Conservation (phyloP, 2,888 invertebrate species). For the Pollenia labialis region DNA sequence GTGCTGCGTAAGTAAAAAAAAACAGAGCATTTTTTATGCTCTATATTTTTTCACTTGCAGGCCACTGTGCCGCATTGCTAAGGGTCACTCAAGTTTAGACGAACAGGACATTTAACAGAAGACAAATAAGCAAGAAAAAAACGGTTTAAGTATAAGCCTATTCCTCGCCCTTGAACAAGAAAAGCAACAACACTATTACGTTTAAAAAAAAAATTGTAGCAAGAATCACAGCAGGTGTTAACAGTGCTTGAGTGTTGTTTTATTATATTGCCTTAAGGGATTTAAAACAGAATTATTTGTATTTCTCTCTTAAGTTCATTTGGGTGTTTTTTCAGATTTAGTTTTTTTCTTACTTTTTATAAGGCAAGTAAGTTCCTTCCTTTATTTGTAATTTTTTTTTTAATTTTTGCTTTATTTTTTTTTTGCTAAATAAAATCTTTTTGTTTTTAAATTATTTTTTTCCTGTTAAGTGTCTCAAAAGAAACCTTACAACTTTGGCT, state of each 20-base stretch:
- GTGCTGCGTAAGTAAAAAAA: not conserved
- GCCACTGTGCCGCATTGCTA: not conserved
- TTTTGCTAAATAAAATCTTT: constrained; percentile 51
- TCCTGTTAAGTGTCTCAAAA: constrained; percentile 49
- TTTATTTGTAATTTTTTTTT: constrained; percentile 36
- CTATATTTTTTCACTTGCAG: too few relatives aligned
- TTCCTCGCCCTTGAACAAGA: not conserved
- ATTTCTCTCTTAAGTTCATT: constrained; percentile 34
- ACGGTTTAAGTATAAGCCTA: constrained; percentile 8
- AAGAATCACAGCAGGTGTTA: constrained; percentile 73
- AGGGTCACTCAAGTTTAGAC: constrained; percentile 25
- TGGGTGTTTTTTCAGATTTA: constrained; percentile 8
- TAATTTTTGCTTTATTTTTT: constrained; percentile 46
- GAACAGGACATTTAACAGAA: not conserved
- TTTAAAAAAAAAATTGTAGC: constrained; percentile 20
- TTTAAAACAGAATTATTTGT: constrained; percentile 68
- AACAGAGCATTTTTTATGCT: not conserved
- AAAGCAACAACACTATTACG: not conserved
- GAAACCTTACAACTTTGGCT: constrained; percentile 66
- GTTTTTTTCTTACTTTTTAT: not conserved
- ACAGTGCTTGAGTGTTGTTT: constrained; percentile 67
- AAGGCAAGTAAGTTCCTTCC: constrained; percentile 59
- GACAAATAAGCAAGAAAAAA: not conserved
- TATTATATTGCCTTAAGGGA: constrained; percentile 71
- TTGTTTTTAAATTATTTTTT: constrained; percentile 28